phyloP scores from a whole-genome alignment of 1,140 invertebrate genomes.

The Neodiprion pinetum region DNA sequence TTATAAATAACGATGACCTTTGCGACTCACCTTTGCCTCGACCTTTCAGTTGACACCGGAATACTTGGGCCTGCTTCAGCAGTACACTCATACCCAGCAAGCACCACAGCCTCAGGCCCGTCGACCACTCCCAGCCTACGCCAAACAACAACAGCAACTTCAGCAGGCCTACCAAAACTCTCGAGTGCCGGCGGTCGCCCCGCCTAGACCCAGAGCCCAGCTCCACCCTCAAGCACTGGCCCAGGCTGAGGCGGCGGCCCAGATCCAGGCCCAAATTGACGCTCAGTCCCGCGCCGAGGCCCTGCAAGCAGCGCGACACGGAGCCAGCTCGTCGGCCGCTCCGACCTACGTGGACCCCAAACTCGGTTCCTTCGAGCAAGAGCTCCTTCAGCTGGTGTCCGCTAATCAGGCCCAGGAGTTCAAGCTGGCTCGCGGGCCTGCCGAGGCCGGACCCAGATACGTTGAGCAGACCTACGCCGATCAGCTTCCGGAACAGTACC shows the following conservation, averaged over 20 bases:
- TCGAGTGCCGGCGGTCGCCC: slow-evolving; percentile 48
- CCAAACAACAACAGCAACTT: slow-evolving; percentile 53
- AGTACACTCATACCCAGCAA: slow-evolving; percentile 47
- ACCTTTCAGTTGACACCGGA: slow-evolving; percentile 54
- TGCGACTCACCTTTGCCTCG: background rate
- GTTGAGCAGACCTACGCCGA: slow-evolving; percentile 42
- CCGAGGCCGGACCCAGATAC: slow-evolving; percentile 32
- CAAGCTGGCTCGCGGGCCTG: slow-evolving; percentile 37
- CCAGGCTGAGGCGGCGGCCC: slow-evolving; percentile 44
- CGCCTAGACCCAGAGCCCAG: slow-evolving; percentile 46
- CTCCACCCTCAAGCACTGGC: slow-evolving; percentile 50
- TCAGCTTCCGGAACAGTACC: slow-evolving; percentile 52
- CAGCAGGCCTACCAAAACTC: slow-evolving; percentile 55
- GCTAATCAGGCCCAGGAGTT: slow-evolving; percentile 57
- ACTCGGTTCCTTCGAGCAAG: slow-evolving; percentile 54
- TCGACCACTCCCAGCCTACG: slow-evolving; percentile 44
- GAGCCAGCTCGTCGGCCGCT: slow-evolving; percentile 34
- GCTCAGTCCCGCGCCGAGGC: slow-evolving; percentile 41
- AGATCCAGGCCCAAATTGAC: slow-evolving; percentile 45
- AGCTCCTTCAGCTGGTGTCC: slow-evolving; percentile 49
- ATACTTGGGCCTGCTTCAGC: slow-evolving; percentile 51
- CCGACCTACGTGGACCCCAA: slow-evolving; percentile 42
- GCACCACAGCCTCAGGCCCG: slow-evolving; percentile 34
- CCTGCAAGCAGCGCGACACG: slow-evolving; percentile 37
- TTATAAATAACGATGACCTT: no score